Percentiles rank a stretch among this genome's conserved stretches.
Conservation (phyloP, 2,888 invertebrate species). For the Argyra leucocephala region DNA sequence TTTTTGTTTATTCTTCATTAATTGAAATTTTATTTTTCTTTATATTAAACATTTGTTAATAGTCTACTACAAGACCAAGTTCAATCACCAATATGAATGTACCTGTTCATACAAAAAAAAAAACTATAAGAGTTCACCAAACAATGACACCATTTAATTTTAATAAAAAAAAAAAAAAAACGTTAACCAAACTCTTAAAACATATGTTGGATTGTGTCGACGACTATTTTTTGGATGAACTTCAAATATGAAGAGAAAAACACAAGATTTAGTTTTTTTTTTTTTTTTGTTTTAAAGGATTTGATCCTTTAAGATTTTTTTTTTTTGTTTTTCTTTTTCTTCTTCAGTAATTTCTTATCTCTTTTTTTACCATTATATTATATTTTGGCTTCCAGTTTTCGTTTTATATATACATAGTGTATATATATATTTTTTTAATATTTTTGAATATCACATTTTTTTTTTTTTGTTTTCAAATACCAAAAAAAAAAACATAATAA, state of each 20-base stretch:
- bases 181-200: not conserved
- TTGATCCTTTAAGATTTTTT: not conserved
- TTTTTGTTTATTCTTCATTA: too few relatives aligned
- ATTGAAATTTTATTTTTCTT: too few relatives aligned
- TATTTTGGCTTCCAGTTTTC: not conserved
- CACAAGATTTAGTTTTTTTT: not conserved
- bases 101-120: too few relatives aligned
- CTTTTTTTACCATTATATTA: too few relatives aligned
- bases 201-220: not conserved
- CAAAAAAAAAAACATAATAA: constrained; percentile 8
- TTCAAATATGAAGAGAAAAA: constrained; percentile 13
- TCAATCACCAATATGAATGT: too few relatives aligned
- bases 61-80: too few relatives aligned
- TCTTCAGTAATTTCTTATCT: not conserved
- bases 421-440: too few relatives aligned
- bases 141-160: constrained; percentile 15
- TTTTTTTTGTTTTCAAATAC: not conserved
- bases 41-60: too few relatives aligned
- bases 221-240: constrained; percentile 17
- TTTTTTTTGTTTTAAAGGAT: not conserved
- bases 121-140: not conserved
- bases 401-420: too few relatives aligned
- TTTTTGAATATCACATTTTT: too few relatives aligned
- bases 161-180: not conserved
- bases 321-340: not conserved